Evolutionary conservation across 2,113 vertebrate species (phyloP), one percentile per base, ranked within the genome.

Genomic region (Aplodontia rufa): DNA sequence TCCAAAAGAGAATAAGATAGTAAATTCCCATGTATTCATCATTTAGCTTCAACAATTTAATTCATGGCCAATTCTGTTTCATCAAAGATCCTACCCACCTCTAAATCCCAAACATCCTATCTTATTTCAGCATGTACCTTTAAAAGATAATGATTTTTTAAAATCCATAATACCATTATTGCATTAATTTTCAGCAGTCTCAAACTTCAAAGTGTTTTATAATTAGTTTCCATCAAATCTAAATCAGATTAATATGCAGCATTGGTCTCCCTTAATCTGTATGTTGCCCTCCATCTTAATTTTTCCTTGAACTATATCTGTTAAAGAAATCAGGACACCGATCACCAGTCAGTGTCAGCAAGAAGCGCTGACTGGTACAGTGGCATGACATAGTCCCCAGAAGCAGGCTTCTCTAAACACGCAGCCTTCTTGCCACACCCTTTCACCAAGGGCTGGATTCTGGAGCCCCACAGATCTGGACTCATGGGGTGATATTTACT

Each of bases 371-470:
- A 9, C 24, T 76, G 13, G 32, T 64, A 32, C 16, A 8, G 47
- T 8, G 37, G 53, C 32, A 49, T 1, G 26, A 26, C 74, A 72
- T 2, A 6, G 37, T n/a, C 35, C 35, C 30, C 19, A 26, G 66
- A 72, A 28, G 51, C 26, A 68, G 66, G 72, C 11, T 40, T 53
- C 81, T 82, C 45, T 19, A 26, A 69, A 85, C 7, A 26, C 0
- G 37, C 76, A 85, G 66, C 62, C 17, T 81, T 49, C 51, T 10
- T 85, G 85, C 24, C 76, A 58, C 22, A 72, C 62, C 28, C 24
- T 72, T 51, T 64, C 79, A 94, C 20, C n/a, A 91, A 84, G 55
- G 45, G 72, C 66, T 82, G 20, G 37, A 32, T 91, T 87, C 90
- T 90, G 32, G 32, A 90, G 74, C 6, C 49, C 45, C 47, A 17